These are phyloP conservation scores for Crambe crambe DNA, from an alignment of 37 sponge, comb jelly and placozoan species.

Conservation along the genomic window DNA sequence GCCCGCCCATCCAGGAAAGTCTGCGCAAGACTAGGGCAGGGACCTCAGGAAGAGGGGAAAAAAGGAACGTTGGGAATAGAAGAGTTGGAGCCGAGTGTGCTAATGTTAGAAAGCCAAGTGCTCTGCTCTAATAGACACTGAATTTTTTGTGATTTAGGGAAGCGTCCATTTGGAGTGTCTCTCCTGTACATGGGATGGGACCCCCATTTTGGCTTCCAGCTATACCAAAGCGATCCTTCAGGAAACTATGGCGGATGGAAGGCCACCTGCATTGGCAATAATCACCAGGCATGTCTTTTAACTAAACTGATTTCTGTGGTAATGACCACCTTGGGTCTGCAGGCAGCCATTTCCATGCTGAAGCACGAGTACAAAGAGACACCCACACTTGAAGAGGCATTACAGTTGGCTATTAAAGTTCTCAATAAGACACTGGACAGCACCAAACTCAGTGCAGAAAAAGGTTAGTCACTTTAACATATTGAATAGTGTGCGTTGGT, in stretches of 20 bases:
- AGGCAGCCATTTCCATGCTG: conserved; percentile 94
- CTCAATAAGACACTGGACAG: conserved; percentile 95
- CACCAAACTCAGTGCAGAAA: conserved; percentile 87
- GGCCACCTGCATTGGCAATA: conserved; percentile 98
- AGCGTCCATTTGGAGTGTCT: conserved; percentile 97
- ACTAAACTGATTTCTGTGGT: background rate
- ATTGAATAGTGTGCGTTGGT: too few species aligned
- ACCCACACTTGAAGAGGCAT: conserved; percentile 83
- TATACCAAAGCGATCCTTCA: conserved; percentile 98
- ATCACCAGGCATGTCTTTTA: conserved; percentile 77
- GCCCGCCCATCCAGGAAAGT: too few species aligned
- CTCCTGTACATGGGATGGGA: conserved; percentile 99
- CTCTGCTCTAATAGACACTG: too few species aligned
- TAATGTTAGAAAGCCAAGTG: background rate
- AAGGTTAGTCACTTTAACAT: conserved; percentile 36
- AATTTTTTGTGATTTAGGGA: conserved; percentile 32
- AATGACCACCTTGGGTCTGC: background rate
- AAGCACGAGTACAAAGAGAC: conserved; percentile 97
- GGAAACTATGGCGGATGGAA: conserved; percentile 99
- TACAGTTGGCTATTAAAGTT: conserved; percentile 91
- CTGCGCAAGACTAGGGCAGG: too few species aligned
- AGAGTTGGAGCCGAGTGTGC: background rate
- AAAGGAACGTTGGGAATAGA: too few species aligned
- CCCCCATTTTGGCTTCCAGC: conserved; percentile 90
- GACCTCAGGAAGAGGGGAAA: too few species aligned